Evolutionary conservation across 1,140 invertebrate species (phyloP).

Genomic region (Proales similis): DNA sequence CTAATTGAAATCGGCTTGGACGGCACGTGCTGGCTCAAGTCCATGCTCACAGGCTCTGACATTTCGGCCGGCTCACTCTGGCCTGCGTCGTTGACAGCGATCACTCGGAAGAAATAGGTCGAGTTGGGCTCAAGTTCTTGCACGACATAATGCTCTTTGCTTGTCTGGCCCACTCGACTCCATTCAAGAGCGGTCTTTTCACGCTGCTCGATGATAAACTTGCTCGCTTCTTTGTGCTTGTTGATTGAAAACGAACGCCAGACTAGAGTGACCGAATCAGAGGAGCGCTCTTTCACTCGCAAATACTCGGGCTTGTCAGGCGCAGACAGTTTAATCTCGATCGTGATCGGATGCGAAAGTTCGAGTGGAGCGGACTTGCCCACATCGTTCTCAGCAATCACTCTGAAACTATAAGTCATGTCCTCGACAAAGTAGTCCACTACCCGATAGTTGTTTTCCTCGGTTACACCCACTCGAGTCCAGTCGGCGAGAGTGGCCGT

Average conservation of each 20-base stretch:
- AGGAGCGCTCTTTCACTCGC: constrained; percentile 72
- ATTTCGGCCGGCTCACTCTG: constrained; percentile 75
- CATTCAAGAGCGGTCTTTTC: background rate
- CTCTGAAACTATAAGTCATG: constrained; percentile 74
- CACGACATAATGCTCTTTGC: constrained; percentile 2
- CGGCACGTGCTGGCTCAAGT: constrained; percentile 16
- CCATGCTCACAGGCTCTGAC: constrained; percentile 58
- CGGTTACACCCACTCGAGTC: constrained; percentile 75
- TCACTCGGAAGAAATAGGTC: constrained; percentile 8
- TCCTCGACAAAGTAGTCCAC: constrained; percentile 57
- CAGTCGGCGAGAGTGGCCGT: constrained; percentile 63
- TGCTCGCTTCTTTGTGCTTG: background rate
- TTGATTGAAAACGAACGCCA: constrained; percentile 61
- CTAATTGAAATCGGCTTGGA: constrained; percentile 24
- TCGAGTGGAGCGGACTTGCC: constrained; percentile 65
- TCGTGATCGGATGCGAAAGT: constrained; percentile 55
- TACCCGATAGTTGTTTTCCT: constrained; percentile 59
- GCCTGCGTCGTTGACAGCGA: constrained; percentile 2
- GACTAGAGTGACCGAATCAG: constrained; percentile 63
- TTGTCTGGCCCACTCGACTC: constrained; percentile 1
- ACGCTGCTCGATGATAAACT: constrained; percentile 65
- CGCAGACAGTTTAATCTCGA: constrained; percentile 54
- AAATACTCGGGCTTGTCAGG: constrained; percentile 67
- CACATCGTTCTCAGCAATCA: constrained; percentile 44
- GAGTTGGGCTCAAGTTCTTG: background rate